A percentile compares a stretch with the other conserved stretches of the same genome.
phyloP scores from a whole-genome alignment of 2,888 invertebrate genomes.

The Patella pellucida region DNA sequence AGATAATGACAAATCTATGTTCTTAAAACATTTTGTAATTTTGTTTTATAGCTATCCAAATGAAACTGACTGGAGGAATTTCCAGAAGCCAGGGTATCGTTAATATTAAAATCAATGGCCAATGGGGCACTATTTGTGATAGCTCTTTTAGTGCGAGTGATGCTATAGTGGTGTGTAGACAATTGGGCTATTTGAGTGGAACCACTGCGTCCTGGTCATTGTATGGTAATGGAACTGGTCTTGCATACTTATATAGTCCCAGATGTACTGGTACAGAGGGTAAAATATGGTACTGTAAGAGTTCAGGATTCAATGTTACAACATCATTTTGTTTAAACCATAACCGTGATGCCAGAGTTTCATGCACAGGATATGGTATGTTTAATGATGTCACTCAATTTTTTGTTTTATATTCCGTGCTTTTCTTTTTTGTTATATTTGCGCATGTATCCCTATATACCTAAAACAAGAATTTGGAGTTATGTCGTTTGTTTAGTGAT shows the following conservation, averaged over 20 bases:
- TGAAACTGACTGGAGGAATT: too few relatives aligned
- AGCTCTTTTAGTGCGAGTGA: constrained; percentile 46
- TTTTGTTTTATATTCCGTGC: too few relatives aligned
- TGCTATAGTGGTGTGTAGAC: constrained; percentile 49
- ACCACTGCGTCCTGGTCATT: constrained; percentile 42
- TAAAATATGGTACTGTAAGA: constrained; percentile 49
- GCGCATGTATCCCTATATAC: too few relatives aligned
- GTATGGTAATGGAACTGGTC: constrained; percentile 46
- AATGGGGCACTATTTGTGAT: constrained; percentile 52
- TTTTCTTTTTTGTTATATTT: too few relatives aligned
- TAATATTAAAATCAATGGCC: constrained; percentile 46
- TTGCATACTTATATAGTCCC: constrained; percentile 47
- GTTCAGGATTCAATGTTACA: constrained; percentile 46
- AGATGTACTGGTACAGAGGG: constrained; percentile 50
- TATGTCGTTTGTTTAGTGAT: too few relatives aligned
- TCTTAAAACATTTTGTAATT: too few relatives aligned
- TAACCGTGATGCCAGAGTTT: constrained; percentile 50
- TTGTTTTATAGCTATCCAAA: too few relatives aligned
- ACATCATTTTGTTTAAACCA: constrained; percentile 44
- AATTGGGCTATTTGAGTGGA: constrained; percentile 48
- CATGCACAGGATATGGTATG: constrained; percentile 50
- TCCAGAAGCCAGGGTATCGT: constrained; percentile 39
- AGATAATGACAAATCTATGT: too few relatives aligned
- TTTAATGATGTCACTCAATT: too few relatives aligned
- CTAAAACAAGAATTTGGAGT: too few relatives aligned